Evolutionary conservation across 2,888 invertebrate species (phyloP).

Genomic region (Tanytarsus gracilentus): DNA sequence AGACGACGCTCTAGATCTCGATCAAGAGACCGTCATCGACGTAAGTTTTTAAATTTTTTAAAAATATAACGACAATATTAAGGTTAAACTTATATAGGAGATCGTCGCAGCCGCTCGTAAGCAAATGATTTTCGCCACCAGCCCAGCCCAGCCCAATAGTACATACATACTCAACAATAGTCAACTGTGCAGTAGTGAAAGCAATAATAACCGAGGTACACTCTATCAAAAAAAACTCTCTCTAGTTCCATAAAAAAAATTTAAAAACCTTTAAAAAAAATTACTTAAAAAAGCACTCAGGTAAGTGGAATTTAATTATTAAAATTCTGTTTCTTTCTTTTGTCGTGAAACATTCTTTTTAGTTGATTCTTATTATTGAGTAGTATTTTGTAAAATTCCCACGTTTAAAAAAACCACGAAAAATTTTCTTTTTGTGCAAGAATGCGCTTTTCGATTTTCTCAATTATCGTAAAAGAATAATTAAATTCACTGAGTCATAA

Average conservation of each 20-base stretch:
- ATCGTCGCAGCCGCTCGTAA: conserved; percentile 17
- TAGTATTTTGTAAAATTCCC: no score
- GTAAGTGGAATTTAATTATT: conserved; percentile 20
- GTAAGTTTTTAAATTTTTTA: neutral
- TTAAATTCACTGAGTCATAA: no score
- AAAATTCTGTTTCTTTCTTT: no score
- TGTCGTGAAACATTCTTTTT: no score
- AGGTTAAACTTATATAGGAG: neutral
- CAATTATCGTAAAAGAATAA: no score
- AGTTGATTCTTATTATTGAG: no score
- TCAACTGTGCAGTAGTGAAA: neutral
- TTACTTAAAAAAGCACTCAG: conserved; percentile 13
- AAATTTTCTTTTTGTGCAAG: no score
- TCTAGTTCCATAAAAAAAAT: conserved; percentile 6
- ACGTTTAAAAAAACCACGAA: no score
- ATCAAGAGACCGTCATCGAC: conserved; percentile 29
- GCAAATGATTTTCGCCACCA: neutral
- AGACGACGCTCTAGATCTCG: conserved; percentile 31
- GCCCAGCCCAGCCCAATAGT: neutral
- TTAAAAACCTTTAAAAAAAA: conserved; percentile 18
- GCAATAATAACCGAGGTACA: conserved; percentile 8
- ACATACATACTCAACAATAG: neutral
- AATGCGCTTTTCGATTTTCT: no score
- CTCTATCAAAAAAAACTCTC: conserved; percentile 18
- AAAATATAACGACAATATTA: neutral